Conservation (phyloP, 2,113 vertebrate species). For the Phoxinus phoxinus region DNA sequence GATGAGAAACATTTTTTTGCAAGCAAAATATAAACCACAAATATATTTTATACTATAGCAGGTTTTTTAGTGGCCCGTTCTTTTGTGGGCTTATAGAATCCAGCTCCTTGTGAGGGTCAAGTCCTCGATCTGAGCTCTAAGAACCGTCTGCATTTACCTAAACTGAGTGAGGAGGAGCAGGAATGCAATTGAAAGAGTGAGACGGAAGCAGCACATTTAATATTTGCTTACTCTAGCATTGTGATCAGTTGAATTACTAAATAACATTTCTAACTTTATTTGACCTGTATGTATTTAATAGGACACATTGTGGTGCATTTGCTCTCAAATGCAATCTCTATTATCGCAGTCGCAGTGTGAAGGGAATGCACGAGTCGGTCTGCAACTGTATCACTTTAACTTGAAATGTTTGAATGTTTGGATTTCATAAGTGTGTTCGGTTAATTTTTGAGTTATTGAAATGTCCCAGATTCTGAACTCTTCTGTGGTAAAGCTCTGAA, state of each 20-base stretch:
- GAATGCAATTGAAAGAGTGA: not conserved
- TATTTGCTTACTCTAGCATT: too few species aligned
- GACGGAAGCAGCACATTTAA: too few species aligned
- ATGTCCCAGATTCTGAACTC: too few species aligned
- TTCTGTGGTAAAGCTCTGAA: not conserved
- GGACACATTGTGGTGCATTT: not conserved
- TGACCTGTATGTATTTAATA: not conserved
- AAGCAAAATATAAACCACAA: too few species aligned
- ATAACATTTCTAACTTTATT: not conserved
- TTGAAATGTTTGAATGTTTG: not conserved
- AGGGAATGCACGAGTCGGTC: not conserved
- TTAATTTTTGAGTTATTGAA: not conserved
- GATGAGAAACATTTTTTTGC: not conserved
- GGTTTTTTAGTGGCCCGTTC: too few species aligned
- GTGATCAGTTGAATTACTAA: too few species aligned
- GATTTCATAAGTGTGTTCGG: too few species aligned
- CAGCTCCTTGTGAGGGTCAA: not conserved
- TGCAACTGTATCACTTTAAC: not conserved
- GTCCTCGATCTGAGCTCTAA: not conserved
- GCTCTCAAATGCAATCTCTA: not conserved
- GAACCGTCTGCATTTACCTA: not conserved
- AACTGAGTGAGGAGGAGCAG: not conserved
- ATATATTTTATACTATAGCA: too few species aligned
- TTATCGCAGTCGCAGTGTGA: not conserved
- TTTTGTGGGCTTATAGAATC: too few species aligned